Conservation (phyloP, 2,888 invertebrate species). For the Drosophila tanythrix region DNA sequence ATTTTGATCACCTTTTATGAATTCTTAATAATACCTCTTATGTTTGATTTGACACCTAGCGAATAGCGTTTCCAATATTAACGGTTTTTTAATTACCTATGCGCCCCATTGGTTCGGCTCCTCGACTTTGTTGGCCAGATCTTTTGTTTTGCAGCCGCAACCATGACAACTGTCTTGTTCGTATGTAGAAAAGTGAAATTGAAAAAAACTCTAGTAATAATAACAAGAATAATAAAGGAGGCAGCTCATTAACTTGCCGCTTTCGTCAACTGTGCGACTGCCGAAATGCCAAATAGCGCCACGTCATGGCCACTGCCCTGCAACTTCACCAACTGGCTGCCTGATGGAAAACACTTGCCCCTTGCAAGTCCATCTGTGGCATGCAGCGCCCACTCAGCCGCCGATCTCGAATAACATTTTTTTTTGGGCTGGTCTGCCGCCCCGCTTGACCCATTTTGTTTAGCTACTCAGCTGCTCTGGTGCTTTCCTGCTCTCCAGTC, state of each 20-base stretch:
- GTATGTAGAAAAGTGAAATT: conserved; percentile 75
- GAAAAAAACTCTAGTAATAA: conserved; percentile 67
- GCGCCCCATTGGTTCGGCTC: conserved; percentile 54
- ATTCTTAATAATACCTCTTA: conserved; percentile 79
- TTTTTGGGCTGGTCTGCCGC: conserved; percentile 63
- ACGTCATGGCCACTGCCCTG: conserved; percentile 69
- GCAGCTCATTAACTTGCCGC: conserved; percentile 80
- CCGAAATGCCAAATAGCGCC: conserved; percentile 74
- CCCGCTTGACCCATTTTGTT: conserved; percentile 76
- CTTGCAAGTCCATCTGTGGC: conserved; percentile 57
- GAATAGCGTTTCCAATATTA: conserved; percentile 74
- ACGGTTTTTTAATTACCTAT: conserved; percentile 78
- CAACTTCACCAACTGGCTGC: conserved; percentile 36
- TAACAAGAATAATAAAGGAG: conserved; percentile 75
- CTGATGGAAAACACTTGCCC: conserved; percentile 63
- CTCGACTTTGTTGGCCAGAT: conserved; percentile 62
- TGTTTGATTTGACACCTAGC: conserved; percentile 81
- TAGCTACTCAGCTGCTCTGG: conserved; percentile 25
- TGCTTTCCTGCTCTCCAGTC: conserved; percentile 54
- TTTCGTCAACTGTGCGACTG: conserved; percentile 73
- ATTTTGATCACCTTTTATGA: conserved; percentile 64
- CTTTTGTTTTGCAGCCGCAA: conserved; percentile 63
- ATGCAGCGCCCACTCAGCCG: conserved; percentile 73
- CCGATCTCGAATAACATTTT: conserved; percentile 35
- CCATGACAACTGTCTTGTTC: conserved; percentile 55